Conservation (phyloP, 2,888 invertebrate genomes). For the Dione vanillae region DNA sequence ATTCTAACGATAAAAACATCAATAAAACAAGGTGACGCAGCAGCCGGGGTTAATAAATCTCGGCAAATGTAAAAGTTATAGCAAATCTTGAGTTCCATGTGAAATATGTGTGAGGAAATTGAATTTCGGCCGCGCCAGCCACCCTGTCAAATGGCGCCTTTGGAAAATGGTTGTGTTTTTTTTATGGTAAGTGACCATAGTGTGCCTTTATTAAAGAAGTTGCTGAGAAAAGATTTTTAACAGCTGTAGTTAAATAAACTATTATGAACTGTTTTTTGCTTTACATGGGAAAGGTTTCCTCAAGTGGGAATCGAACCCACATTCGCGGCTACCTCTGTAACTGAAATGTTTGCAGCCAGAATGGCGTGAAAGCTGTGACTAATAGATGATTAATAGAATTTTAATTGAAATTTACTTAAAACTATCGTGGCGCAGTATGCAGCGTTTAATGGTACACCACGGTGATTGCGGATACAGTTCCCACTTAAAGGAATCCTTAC, state of each 20-base stretch:
- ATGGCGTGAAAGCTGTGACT: no score
- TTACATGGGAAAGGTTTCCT: no score
- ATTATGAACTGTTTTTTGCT: no score
- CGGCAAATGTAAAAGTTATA: slow-evolving; percentile 44
- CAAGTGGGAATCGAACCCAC: no score
- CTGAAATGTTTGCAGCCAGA: no score
- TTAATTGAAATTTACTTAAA: no score
- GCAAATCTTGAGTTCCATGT: slow-evolving; percentile 52
- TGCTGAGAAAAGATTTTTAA: not conserved
- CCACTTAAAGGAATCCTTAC: no score
- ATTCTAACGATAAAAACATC: slow-evolving; percentile 22
- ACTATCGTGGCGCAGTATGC: no score
- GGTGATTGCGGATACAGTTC: no score
- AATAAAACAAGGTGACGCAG: slow-evolving; percentile 22
- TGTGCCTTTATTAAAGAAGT: not conserved
- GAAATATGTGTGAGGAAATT: slow-evolving; percentile 61
- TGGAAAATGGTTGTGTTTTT: slow-evolving; percentile 46
- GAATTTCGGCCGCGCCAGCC: slow-evolving; percentile 50
- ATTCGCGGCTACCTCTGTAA: no score
- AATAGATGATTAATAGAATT: no score
- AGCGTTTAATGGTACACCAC: no score
- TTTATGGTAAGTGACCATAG: slow-evolving; percentile 21
- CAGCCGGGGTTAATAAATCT: slow-evolving; percentile 38
- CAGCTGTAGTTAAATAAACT: not conserved
- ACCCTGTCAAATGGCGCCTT: slow-evolving; percentile 50